Base-by-base conservation (phyloP, 2,113 vertebrate species). In the Elephantulus edwardii region DNA sequence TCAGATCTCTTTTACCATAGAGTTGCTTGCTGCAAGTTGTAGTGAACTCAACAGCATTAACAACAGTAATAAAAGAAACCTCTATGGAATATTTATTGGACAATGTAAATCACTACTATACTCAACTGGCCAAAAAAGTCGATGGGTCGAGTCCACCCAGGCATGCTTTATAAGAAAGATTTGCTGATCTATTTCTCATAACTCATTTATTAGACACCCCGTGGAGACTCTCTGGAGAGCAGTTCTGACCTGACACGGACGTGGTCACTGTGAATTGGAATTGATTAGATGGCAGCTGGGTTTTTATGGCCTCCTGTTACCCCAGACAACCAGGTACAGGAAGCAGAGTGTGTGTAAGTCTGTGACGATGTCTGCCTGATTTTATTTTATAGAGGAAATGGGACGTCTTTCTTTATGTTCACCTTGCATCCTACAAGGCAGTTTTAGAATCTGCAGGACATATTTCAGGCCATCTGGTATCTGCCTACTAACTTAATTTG, bases 401-500 rank as follows among this genome's bases (percentile, higher is more conserved):
- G 22, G 2, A n/a, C 10, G 11, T 54, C 8, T 35, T 58, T 54
- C 54, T 40, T 38, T 62, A 54, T 60, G 30, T 62, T 17, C 33
- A 9, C 38, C 70, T 62, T 17, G 54, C 11, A 8, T 77, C 82
- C 75, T 71, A n/a, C 17, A 6, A 77, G 72, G 76, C 60, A 17
- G 82, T 38, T 44, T 76, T 83, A 30, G 64, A 40, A 46, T 71
- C 81, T 16, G 14, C 12, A 0, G 16, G 88, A 54, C 42, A 5
- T 40, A 14, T 82, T 86, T 78, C 79, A 48, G 64, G 75, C 46
- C 22, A 30, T 58, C 71, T 48, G 54, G 2, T 22, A 33, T 75
- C 58, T 91, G 60, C 48, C 77, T 89, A 16, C 93, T 75, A 52
- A 24, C 30, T 48, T 95, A 80, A 70, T 83, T 77, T 92, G 54